phyloP scores from a whole-genome alignment of 2,113 vertebrate species.

The Sinosuthora webbiana region DNA sequence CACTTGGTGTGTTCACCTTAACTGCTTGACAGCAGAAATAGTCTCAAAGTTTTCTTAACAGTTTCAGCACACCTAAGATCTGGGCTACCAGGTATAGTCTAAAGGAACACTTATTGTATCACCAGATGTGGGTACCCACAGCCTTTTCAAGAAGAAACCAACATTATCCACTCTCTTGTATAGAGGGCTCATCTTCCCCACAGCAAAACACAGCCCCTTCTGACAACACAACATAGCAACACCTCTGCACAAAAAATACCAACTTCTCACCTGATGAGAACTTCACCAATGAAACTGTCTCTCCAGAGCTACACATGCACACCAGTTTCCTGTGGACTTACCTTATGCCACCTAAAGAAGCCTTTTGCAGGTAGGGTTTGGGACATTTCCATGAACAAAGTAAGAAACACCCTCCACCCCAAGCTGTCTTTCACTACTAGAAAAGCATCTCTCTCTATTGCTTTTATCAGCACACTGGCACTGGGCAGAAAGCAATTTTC shows the following conservation, averaged over 20 bases:
- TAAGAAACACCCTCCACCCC: neutral
- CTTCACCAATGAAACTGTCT: neutral
- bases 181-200: neutral
- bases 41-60: neutral
- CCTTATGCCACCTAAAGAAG: neutral
- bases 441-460: neutral
- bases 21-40: neutral
- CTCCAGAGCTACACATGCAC: neutral
- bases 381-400: neutral
- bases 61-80: neutral
- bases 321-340: neutral
- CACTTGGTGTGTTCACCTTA: neutral
- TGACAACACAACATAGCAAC: neutral
- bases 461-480: neutral
- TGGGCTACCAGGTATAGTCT: neutral
- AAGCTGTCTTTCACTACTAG: neutral
- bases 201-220: neutral
- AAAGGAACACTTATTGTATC: neutral
- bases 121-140: neutral
- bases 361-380: neutral
- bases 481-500: neutral
- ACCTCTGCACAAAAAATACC: neutral
- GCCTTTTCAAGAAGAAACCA: neutral
- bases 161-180: neutral
- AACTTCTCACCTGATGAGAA: neutral